These are phyloP conservation scores for Cerastis leucographa DNA, from an alignment of 2,888 invertebrate genomes.

Conservation along the genomic window DNA sequence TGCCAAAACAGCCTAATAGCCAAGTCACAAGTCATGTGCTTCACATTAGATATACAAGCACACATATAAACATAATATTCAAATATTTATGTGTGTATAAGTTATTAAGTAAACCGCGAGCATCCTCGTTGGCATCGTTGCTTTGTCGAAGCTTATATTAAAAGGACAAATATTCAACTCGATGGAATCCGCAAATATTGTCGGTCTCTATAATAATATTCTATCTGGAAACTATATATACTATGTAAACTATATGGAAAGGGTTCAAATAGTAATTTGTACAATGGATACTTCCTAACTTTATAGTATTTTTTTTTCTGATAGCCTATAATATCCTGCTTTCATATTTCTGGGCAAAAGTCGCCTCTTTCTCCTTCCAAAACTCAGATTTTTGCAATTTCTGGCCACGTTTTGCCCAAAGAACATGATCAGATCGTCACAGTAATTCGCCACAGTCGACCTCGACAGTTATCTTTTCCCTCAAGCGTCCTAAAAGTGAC, in stretches of 20 bases:
- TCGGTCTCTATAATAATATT: conserved; percentile 14
- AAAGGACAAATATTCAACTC: conserved; percentile 45
- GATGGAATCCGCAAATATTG: conserved; percentile 29
- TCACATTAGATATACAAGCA: not conserved
- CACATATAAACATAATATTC: conserved; percentile 1
- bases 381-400: not conserved
- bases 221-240: too few relatives aligned
- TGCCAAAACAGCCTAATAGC: not conserved
- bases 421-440: not conserved
- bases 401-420: not conserved
- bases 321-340: not conserved
- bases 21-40: not conserved
- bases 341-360: not conserved
- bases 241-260: not conserved
- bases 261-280: not conserved
- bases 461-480: not conserved
- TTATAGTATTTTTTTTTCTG: not conserved
- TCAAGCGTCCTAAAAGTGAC: not conserved
- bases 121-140: conserved; percentile 60
- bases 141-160: conserved; percentile 52
- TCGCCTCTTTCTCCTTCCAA: not conserved
- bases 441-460: not conserved
- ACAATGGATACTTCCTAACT: not conserved
- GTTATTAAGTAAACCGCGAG: conserved; percentile 48
- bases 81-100: conserved; percentile 25